These are phyloP conservation scores for Todus mexicanus DNA, from an alignment of 2,797 vertebrate species.

Conservation along the genomic window DNA sequence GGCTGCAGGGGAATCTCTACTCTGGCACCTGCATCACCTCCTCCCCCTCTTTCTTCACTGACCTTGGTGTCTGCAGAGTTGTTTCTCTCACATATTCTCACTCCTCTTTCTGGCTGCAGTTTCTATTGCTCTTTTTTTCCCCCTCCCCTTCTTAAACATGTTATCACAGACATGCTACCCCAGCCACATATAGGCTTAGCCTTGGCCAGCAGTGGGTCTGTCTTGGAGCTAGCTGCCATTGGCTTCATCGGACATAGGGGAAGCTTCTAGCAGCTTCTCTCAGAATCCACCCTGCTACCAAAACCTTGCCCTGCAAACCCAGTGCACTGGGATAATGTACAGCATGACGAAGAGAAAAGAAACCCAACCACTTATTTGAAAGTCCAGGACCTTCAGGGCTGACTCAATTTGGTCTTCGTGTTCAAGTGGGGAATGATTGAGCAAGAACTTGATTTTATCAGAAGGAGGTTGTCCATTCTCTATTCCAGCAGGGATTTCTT, in stretches of 20 bases:
- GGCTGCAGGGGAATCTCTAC: not conserved
- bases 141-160: not conserved
- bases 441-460: conserved; percentile 63
- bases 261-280: not conserved
- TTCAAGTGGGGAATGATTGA: conserved; percentile 41
- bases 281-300: not conserved
- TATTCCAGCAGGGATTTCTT: conserved; percentile 60
- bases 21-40: not conserved
- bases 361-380: not conserved
- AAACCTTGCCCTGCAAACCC: not conserved
- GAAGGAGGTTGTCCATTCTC: conserved; percentile 50
- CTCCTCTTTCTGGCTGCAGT: not conserved
- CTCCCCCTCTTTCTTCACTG: not conserved
- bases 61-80: not conserved
- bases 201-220: not conserved
- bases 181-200: not conserved
- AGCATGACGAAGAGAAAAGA: not conserved
- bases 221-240: not conserved
- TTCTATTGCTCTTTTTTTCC: not conserved
- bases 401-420: not conserved
- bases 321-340: not conserved
- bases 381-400: conserved; percentile 19
- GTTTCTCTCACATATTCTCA: not conserved
- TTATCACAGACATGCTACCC: not conserved
- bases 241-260: not conserved